These are phyloP conservation scores for Zeus faber DNA, from an alignment of 2,113 vertebrate species.

Conservation along the genomic window DNA sequence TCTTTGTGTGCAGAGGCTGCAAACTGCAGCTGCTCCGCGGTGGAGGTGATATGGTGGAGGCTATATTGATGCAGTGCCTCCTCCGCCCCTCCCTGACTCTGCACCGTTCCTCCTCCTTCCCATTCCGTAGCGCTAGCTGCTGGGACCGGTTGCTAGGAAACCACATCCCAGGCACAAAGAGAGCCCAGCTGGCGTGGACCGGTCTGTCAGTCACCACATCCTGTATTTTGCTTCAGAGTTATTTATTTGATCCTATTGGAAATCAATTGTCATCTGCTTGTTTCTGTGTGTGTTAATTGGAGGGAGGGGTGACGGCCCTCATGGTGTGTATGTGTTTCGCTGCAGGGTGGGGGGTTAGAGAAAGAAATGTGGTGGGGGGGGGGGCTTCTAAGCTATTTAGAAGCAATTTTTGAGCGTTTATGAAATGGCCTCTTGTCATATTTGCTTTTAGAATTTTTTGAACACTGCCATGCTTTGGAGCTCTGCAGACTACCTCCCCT, in stretches of 20 bases:
- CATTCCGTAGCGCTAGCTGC: constrained; percentile 84
- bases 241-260: constrained; percentile 38
- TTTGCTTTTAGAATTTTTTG: background rate
- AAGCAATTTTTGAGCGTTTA: constrained; percentile 13
- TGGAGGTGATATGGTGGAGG: constrained; percentile 61
- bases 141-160: constrained; percentile 91
- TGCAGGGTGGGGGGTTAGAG: background rate
- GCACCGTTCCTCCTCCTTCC: constrained; percentile 73
- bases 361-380: too few relatives aligned
- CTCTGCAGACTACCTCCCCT: constrained; percentile 22
- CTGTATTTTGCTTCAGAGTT: constrained; percentile 63
- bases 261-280: constrained; percentile 20
- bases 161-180: constrained; percentile 88
- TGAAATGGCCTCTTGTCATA: constrained; percentile 28
- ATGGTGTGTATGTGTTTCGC: background rate
- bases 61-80: constrained; percentile 74
- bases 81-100: constrained; percentile 58
- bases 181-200: constrained; percentile 87
- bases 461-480: background rate
- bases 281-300: constrained; percentile 2
- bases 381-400: background rate
- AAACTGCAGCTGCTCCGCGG: constrained; percentile 57
- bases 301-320: too few relatives aligned
- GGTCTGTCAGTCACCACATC: constrained; percentile 77
- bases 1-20: constrained; percentile 59